Evolutionary conservation across 2,113 vertebrate genomes (phyloP).

Genomic region (Asarcornis scutulata): DNA sequence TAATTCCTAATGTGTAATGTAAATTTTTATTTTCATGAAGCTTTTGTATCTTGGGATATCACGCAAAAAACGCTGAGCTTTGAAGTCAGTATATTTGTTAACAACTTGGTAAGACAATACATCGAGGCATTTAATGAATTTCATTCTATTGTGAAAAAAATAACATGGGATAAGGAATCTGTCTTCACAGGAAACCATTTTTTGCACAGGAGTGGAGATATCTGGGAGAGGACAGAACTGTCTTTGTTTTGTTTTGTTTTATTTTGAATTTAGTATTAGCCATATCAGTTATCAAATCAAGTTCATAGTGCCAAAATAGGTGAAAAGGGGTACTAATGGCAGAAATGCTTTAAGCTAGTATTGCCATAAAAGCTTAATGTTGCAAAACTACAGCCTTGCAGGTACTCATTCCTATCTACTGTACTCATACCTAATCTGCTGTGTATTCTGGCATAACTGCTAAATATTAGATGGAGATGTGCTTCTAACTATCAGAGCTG

Average conservation of each 20-base stretch:
- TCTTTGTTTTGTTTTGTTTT: neutral
- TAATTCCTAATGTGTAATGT: neutral
- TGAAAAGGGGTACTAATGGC: neutral
- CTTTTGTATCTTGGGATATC: neutral
- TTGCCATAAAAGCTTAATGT: neutral
- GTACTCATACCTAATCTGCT: neutral
- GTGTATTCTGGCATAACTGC: neutral
- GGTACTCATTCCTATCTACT: neutral
- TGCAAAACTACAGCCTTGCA: neutral
- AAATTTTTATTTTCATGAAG: neutral
- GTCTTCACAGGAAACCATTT: neutral
- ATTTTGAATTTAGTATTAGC: neutral
- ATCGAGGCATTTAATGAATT: neutral
- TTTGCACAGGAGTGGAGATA: neutral
- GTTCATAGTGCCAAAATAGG: neutral
- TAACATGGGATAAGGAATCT: neutral
- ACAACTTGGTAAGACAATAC: neutral
- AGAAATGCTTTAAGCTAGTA: neutral
- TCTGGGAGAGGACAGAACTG: neutral
- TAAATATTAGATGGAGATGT: neutral
- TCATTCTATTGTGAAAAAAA: neutral
- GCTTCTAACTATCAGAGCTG: neutral
- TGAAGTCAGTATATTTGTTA: neutral
- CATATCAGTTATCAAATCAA: neutral
- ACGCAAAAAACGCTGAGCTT: neutral